Conservation (phyloP, 23 tunicate genomes). For the Ciona savignyi region DNA sequence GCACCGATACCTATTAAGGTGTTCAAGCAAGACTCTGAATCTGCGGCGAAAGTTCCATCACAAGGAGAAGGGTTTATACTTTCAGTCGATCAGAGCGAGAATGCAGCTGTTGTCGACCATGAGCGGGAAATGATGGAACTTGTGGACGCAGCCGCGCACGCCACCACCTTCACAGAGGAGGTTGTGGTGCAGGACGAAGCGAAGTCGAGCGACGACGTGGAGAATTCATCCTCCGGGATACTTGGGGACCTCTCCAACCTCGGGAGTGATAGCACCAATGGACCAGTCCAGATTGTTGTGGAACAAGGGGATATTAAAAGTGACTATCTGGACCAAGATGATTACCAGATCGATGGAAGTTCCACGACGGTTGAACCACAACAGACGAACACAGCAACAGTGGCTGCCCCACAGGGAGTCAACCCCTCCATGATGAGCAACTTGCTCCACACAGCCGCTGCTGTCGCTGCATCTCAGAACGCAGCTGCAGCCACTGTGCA, state of each 20-base stretch:
- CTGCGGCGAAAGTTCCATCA: background rate
- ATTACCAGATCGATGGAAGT: background rate
- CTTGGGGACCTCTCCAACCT: conserved; percentile 25
- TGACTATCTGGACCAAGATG: background rate
- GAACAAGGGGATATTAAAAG: conserved; percentile 34
- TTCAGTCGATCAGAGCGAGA: conserved; percentile 3
- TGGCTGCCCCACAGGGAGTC: conserved; percentile 96
- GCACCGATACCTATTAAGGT: conserved; percentile 3
- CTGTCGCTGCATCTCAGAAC: conserved; percentile 91
- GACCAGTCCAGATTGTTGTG: conserved; percentile 81
- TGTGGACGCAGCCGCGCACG: conserved; percentile 44
- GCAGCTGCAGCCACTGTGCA: conserved; percentile 97
- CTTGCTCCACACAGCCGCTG: conserved; percentile 92
- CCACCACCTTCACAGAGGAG: conserved; percentile 9
- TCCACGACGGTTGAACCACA: background rate
- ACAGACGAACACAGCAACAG: conserved; percentile 86
- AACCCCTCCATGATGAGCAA: conserved; percentile 96
- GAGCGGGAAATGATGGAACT: conserved; percentile 49
- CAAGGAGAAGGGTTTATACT: conserved; percentile 2
- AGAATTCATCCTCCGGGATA: conserved; percentile 1
- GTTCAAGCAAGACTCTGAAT: conserved; percentile 9
- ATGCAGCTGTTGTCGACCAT: conserved; percentile 19
- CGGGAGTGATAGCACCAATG: conserved; percentile 14
- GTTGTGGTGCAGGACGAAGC: conserved; percentile 16
- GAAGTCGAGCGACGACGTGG: conserved; percentile 6